phyloP scores from a whole-genome alignment of 2,113 vertebrate species.

The Heteronetta atricapilla region DNA sequence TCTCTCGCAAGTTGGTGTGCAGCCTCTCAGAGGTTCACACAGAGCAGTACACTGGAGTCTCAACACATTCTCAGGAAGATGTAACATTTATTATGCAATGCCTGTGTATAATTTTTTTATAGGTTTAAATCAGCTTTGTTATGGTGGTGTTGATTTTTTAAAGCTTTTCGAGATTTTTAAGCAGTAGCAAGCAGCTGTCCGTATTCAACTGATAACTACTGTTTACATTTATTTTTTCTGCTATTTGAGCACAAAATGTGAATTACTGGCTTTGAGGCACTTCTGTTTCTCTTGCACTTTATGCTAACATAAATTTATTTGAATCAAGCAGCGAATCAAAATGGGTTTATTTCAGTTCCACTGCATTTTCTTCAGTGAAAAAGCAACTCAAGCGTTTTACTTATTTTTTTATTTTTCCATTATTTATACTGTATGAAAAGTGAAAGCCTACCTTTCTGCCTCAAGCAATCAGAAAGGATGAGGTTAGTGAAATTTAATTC shows the following conservation, averaged over 20 bases:
- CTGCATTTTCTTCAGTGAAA: background rate
- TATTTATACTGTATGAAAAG: background rate
- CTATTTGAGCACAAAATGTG: background rate
- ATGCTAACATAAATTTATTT: background rate
- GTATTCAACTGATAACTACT: constrained; percentile 18
- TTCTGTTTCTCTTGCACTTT: background rate
- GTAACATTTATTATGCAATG: background rate
- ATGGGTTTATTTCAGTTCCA: background rate
- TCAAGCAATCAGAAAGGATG: background rate
- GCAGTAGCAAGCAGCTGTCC: background rate
- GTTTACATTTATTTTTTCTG: background rate
- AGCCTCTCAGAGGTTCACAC: background rate
- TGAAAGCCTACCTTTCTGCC: background rate
- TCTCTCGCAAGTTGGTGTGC: background rate
- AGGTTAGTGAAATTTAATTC: background rate
- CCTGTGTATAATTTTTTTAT: background rate
- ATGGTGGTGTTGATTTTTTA: background rate
- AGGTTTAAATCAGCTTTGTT: background rate
- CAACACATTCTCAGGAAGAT: background rate
- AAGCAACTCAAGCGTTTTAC: background rate
- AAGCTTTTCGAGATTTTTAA: background rate
- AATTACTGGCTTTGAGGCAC: background rate
- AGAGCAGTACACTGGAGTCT: background rate
- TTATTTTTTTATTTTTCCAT: background rate
- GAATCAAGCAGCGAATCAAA: background rate